Percentiles rank a stretch among this genome's conserved stretches.
These are phyloP conservation scores for Camponotus vicinus DNA, from an alignment of 1,140 invertebrate genomes.

Conservation along the genomic window DNA sequence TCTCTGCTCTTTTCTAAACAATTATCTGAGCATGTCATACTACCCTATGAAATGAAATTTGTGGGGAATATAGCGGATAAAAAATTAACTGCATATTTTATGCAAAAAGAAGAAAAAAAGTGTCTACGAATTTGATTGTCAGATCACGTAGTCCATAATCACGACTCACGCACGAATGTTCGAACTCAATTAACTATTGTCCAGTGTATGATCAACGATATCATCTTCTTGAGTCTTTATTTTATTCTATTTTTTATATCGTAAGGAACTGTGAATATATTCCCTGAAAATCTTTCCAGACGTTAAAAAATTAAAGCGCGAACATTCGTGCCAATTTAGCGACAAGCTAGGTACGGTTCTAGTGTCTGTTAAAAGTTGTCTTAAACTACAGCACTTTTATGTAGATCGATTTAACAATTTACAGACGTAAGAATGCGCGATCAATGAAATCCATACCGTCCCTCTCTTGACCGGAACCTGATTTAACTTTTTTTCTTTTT, in stretches of 20 bases:
- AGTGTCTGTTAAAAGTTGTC: conserved; percentile 85
- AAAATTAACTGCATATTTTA: neutral
- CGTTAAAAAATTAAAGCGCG: conserved; percentile 13
- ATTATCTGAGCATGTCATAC: neutral
- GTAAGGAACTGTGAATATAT: conserved; percentile 26
- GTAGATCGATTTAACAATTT: conserved; percentile 74
- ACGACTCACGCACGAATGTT: conserved; percentile 53
- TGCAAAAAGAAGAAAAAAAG: neutral
- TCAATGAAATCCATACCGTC: conserved; percentile 67
- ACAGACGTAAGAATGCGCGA: conserved; percentile 67
- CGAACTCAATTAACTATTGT: conserved; percentile 18
- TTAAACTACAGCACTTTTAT: conserved; percentile 84
- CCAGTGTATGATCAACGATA: conserved; percentile 7
- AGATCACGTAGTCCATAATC: conserved; percentile 39
- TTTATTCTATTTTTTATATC: conserved; percentile 15
- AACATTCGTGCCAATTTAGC: conserved; percentile 43
- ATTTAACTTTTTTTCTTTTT: conserved; percentile 61
- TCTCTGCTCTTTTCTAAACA: neutral
- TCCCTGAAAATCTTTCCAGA: conserved; percentile 35
- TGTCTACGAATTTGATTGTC: conserved; percentile 44
- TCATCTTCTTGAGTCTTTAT: conserved; percentile 27
- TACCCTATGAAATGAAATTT: neutral
- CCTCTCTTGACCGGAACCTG: conserved; percentile 53
- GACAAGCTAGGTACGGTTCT: conserved; percentile 78
- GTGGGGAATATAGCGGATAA: conserved; percentile 12